These are phyloP conservation scores for Lophotriccus pileatus DNA, from an alignment of 2,797 vertebrate genomes.

Conservation along the genomic window DNA sequence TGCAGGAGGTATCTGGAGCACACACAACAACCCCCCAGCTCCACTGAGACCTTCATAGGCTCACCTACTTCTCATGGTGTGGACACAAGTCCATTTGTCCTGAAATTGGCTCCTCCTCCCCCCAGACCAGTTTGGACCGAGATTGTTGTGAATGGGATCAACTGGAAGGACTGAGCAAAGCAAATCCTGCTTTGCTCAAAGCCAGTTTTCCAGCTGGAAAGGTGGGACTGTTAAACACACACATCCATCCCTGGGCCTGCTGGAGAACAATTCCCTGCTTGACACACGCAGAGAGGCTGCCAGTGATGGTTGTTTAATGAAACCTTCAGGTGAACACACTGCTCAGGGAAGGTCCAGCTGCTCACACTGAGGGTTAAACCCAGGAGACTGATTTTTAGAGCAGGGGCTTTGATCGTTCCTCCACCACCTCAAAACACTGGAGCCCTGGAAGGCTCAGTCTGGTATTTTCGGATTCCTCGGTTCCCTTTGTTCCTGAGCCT, in stretches of 20 bases:
- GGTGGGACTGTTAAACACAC: background rate
- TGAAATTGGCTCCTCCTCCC: background rate
- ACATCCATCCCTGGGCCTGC: background rate
- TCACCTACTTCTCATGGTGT: background rate
- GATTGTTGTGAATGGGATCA: background rate
- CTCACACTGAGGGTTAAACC: too few relatives aligned
- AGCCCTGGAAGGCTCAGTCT: too few relatives aligned
- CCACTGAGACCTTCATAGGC: background rate
- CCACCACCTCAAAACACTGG: background rate
- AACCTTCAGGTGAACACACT: too few relatives aligned
- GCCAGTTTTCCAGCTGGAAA: background rate
- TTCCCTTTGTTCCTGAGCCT: too few relatives aligned
- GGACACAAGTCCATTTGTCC: background rate
- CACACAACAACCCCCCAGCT: background rate
- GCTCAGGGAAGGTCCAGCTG: too few relatives aligned
- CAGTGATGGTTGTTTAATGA: too few relatives aligned
- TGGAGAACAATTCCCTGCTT: too few relatives aligned
- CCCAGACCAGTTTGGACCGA: background rate
- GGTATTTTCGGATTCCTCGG: background rate
- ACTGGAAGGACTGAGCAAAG: background rate
- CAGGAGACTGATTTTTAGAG: background rate
- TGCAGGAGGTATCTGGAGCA: background rate
- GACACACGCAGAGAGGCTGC: too few relatives aligned
- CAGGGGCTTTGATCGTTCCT: background rate
- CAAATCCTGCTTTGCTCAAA: background rate